Conservation (phyloP, 35 echinoderm and acorn worm genomes). For the Lytechinus pictus region DNA sequence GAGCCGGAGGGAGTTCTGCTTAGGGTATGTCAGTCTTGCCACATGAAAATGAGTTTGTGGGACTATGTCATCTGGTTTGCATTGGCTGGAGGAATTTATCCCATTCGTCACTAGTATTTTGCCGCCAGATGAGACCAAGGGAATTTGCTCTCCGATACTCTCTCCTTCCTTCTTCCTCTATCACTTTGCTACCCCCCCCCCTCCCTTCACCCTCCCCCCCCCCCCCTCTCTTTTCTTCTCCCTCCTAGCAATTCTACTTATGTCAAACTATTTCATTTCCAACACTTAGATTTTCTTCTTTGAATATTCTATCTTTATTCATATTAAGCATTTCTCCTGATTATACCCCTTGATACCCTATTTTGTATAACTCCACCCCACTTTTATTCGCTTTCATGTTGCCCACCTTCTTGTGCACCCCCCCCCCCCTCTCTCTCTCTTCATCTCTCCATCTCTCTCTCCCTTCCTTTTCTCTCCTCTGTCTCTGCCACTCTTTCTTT, state of each 20-base stretch:
- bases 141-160: neutral
- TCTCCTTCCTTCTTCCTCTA: neutral
- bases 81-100: neutral
- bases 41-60: neutral
- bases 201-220: neutral
- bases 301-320: no score
- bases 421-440: neutral
- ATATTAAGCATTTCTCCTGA: no score
- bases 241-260: no score
- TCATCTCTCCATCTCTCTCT: neutral
- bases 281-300: no score
- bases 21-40: neutral
- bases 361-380: no score
- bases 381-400: no score
- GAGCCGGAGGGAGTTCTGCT: neutral
- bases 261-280: no score
- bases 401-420: no score
- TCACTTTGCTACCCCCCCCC: neutral
- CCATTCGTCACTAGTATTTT: neutral
- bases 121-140: neutral
- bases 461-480: neutral
- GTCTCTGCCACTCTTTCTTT: no score
- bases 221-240: neutral
- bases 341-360: no score
- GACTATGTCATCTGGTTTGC: neutral